Evolutionary conservation across 2,113 vertebrate genomes (phyloP), one percentile per base, ranked within the genome.

Genomic region (Leiothrix lutea): DNA sequence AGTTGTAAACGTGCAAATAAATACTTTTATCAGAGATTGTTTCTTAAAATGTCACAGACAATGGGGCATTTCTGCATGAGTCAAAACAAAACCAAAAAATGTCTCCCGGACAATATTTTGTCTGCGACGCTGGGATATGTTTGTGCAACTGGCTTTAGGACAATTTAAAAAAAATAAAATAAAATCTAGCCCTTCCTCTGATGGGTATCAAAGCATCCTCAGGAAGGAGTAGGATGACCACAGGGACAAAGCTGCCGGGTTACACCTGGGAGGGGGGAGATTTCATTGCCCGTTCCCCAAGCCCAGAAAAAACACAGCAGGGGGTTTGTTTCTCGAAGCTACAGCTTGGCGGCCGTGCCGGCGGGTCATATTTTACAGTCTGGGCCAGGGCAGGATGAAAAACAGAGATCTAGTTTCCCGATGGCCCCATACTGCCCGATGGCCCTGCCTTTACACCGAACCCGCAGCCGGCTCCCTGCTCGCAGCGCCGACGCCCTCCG

Each of bases 281-380:
- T 60, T 90, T 50, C 78, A 53, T 56, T 70, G 64, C 58, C 83
- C 17, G 3, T 90, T 97, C 73, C 90, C 95, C 93, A 95, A 90
- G 73, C 71, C 48, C 70, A 80, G 80, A 67, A 79, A 38, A 81
- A 70, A 92, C 90, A 97, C 87, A 97, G 89, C 47, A 4, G 51
- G 51, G 62, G 51, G 50, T 97, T 98, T 93, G 96, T 97, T 98
- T 96, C 58, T 91, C 47, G 23, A 97, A 94, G 88, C 92, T 93
- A 88, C 56, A 64, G 73, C 75, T 86, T 10, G 5, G 73, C 33
- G 10, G 80, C 6, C 15, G 74, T 81, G 97, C 88, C 45, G n/a
- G 83, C 60, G 90, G 91, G 97, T 96, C 82, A 15, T 95, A 93
- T 97, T 97, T 97, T 98, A 96, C 95, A 97, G 83, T 53, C 35